phyloP scores from a whole-genome alignment of 2,888 invertebrate species.

The Cordylochernes scorpioides region DNA sequence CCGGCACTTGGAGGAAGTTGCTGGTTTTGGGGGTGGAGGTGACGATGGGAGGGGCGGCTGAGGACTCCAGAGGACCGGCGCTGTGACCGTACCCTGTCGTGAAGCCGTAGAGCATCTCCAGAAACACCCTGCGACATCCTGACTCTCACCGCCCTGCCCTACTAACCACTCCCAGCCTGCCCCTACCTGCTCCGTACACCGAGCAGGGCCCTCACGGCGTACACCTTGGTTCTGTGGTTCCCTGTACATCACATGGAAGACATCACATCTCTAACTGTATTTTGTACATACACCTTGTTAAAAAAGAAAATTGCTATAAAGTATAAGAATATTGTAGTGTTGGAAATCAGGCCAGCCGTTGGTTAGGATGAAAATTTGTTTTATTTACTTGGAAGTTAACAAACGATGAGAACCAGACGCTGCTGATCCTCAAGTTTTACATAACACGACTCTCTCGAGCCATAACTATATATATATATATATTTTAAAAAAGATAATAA shows the following conservation, averaged over 20 bases:
- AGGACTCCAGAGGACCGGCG: slow-evolving; percentile 53
- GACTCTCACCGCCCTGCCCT: neutral
- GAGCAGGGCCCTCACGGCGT: slow-evolving; percentile 65
- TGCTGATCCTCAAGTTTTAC: no score
- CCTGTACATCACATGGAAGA: slow-evolving; percentile 4
- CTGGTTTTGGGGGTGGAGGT: slow-evolving; percentile 39
- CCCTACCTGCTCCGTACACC: slow-evolving; percentile 57
- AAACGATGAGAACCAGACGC: no score
- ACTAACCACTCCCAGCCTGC: neutral
- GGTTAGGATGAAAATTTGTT: no score
- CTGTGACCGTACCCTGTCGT: slow-evolving; percentile 77
- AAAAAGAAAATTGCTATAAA: no score
- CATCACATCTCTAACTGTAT: no score
- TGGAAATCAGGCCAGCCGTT: no score
- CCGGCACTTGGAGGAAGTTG: slow-evolving; percentile 48
- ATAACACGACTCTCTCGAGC: no score
- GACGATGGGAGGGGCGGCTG: slow-evolving; percentile 6
- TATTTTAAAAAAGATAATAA: no score
- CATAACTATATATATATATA: no score
- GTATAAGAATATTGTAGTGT: no score
- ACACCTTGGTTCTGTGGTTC: slow-evolving; percentile 60
- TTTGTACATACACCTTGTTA: no score
- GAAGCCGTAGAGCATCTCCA: slow-evolving; percentile 82
- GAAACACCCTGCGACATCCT: slow-evolving; percentile 35
- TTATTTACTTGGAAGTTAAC: no score